Conservation (phyloP, 2,797 vertebrate species). For the Cottoperca gobio region DNA sequence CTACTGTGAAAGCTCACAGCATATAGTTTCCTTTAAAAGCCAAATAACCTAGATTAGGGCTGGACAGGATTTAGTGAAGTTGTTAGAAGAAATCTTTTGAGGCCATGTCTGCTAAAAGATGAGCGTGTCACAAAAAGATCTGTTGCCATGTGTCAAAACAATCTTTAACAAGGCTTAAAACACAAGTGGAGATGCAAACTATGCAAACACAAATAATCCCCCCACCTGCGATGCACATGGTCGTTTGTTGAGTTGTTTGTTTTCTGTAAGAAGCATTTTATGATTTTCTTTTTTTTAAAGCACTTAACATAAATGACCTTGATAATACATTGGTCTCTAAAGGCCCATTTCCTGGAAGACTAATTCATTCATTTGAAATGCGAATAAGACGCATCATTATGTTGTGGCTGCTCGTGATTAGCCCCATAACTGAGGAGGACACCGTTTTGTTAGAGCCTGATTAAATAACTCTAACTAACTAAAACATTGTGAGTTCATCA, state of each 20-base stretch:
- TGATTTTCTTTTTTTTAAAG: conserved; percentile 5
- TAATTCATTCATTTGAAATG: conserved; percentile 20
- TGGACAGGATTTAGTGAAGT: conserved; percentile 28
- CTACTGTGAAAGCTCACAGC: conserved; percentile 23
- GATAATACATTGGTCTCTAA: neutral
- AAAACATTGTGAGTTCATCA: conserved; percentile 20
- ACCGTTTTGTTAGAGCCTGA: neutral
- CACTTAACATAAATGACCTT: conserved; percentile 13
- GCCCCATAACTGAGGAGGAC: conserved; percentile 4
- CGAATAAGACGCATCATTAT: conserved; percentile 43
- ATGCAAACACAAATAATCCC: too few species aligned
- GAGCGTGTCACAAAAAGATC: neutral
- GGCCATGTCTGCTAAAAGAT: conserved; percentile 20
- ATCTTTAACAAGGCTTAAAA: too few species aligned
- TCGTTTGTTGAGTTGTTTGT: neutral
- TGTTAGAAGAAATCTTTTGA: conserved; percentile 22
- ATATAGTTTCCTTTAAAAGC: conserved; percentile 16
- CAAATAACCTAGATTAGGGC: conserved; percentile 47
- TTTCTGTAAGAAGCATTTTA: neutral
- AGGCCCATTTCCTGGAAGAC: conserved; percentile 3
- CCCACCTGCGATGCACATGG: neutral
- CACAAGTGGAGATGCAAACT: neutral
- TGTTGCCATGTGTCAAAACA: too few species aligned
- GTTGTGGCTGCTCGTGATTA: conserved; percentile 20
- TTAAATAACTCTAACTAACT: conserved; percentile 4